Conservation (phyloP, 2,888 invertebrate species). For the Tinea semifulvella region DNA sequence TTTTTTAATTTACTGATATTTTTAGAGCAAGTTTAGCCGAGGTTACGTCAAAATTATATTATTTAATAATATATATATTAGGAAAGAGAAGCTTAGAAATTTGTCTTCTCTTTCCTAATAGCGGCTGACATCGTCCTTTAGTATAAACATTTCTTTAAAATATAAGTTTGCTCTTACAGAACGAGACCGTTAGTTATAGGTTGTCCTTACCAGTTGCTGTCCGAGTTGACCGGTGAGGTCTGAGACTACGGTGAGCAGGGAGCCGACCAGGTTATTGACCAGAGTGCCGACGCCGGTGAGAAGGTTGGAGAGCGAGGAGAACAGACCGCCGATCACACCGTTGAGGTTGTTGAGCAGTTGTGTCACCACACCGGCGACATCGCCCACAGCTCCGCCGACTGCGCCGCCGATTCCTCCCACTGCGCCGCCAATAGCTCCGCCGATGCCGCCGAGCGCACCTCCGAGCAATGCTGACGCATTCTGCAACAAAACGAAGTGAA, state of each 20-base stretch:
- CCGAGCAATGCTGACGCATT: background rate
- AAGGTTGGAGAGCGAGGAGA: background rate
- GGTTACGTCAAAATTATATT: too few species aligned
- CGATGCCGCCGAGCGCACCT: background rate
- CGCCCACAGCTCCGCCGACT: background rate
- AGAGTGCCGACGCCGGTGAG: background rate
- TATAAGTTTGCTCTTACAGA: too few species aligned
- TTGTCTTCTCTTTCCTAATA: too few species aligned
- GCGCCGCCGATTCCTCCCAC: background rate
- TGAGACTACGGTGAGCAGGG: background rate
- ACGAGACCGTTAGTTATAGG: background rate
- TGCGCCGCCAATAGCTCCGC: background rate
- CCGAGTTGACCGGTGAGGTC: conserved; percentile 5
- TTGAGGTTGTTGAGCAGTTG: background rate
- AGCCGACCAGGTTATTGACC: conserved; percentile 2
- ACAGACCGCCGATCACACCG: background rate
- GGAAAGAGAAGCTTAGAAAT: too few species aligned
- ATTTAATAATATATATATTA: background rate
- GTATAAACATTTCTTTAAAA: too few species aligned
- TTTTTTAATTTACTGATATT: too few species aligned
- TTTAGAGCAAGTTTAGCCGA: too few species aligned
- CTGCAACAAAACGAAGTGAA: too few species aligned
- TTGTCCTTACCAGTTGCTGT: conserved; percentile 1
- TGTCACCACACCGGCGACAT: background rate
- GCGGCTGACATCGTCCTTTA: too few species aligned